These are phyloP conservation scores for Idaea aversata DNA, from an alignment of 2,888 invertebrate genomes.

Conservation along the genomic window DNA sequence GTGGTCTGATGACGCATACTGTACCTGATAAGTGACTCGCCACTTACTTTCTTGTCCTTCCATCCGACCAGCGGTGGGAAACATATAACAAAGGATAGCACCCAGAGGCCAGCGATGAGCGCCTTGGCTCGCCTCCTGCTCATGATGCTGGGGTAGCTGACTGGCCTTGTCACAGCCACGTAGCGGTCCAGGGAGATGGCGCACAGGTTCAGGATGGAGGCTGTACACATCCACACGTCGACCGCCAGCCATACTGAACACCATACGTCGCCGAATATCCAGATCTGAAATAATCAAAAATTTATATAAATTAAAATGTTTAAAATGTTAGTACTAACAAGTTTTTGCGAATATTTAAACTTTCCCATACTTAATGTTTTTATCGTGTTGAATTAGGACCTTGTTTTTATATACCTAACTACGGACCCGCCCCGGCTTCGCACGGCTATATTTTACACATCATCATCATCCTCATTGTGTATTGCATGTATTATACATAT, in stretches of 20 bases:
- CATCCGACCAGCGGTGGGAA: slow-evolving; percentile 97
- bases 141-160: slow-evolving; percentile 96
- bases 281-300: slow-evolving; percentile 82
- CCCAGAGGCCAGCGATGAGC: slow-evolving; percentile 95
- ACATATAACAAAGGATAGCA: slow-evolving; percentile 96
- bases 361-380: too few species aligned
- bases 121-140: slow-evolving; percentile 91
- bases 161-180: slow-evolving; percentile 97
- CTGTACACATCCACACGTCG: slow-evolving; percentile 99
- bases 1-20: too few species aligned
- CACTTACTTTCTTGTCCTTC: slow-evolving; percentile 83
- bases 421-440: too few species aligned
- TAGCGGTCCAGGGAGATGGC: slow-evolving; percentile 97
- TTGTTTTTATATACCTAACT: too few species aligned
- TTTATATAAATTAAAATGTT: not conserved
- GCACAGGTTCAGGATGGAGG: slow-evolving; percentile 97
- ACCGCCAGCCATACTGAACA: slow-evolving; percentile 98
- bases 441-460: too few species aligned
- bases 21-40: not conserved
- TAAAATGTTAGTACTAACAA: not conserved
- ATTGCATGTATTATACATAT: too few species aligned
- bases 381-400: too few species aligned
- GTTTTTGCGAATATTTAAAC: too few species aligned
- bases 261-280: slow-evolving; percentile 98
- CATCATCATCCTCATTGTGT: too few species aligned